Evolutionary conservation across 1,140 invertebrate species (phyloP).

Genomic region (Prorops nasuta): DNA sequence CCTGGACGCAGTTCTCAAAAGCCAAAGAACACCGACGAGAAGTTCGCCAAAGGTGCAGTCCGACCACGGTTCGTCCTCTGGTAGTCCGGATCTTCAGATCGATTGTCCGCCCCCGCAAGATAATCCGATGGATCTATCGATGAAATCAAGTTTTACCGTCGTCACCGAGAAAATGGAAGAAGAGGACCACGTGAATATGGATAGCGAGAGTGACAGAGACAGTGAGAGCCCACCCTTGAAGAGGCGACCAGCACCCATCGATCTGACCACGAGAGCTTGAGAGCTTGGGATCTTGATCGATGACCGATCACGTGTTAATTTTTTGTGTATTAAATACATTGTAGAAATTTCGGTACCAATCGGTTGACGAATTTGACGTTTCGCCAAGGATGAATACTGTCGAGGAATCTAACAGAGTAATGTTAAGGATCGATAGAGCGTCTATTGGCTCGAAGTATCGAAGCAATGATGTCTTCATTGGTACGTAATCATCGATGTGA

Average conservation of each 20-base stretch:
- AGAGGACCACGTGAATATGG: slow-evolving; percentile 51
- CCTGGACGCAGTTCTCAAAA: slow-evolving; percentile 70
- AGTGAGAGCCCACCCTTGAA: slow-evolving; percentile 57
- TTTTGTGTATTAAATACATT: no score
- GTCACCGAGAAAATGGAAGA: slow-evolving; percentile 45
- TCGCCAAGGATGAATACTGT: no score
- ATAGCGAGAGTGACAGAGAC: slow-evolving; percentile 60
- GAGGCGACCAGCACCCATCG: slow-evolving; percentile 63
- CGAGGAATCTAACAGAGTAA: no score
- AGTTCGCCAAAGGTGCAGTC: slow-evolving; percentile 32
- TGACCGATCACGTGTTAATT: no score
- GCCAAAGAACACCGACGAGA: slow-evolving; percentile 56
- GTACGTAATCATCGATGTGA: no score
- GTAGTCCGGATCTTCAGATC: slow-evolving; percentile 9
- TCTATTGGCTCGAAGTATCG: no score
- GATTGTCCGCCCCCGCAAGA: slow-evolving; percentile 36
- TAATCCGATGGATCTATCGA: slow-evolving; percentile 57
- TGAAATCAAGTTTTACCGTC: slow-evolving; percentile 58
- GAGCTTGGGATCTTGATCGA: background rate
- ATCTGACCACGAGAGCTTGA: slow-evolving; percentile 61
- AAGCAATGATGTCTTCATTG: no score
- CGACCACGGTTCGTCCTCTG: slow-evolving; percentile 31
- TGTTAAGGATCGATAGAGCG: no score
- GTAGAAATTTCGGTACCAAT: no score
- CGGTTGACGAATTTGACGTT: no score